Evolutionary conservation across 1,140 invertebrate species (phyloP).

Genomic region (Scaptomyza graminum): DNA sequence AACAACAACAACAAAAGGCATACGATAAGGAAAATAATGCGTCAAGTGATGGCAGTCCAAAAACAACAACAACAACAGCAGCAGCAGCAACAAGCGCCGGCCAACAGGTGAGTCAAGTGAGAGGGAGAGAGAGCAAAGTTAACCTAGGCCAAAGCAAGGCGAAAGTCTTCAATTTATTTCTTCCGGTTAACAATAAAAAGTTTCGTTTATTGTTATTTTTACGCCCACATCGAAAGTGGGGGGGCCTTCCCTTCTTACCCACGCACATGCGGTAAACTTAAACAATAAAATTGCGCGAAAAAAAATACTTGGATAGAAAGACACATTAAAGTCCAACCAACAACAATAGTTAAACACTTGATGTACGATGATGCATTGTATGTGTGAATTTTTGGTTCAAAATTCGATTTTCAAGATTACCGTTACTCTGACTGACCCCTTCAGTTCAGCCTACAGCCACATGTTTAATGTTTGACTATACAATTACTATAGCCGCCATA

Average conservation of each 20-base stretch:
- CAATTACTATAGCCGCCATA: neutral
- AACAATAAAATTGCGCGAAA: conserved; percentile 13
- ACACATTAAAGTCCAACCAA: conserved; percentile 9
- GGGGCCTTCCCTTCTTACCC: neutral
- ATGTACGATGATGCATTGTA: neutral
- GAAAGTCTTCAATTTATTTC: conserved; percentile 16
- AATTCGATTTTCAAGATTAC: conserved; percentile 11
- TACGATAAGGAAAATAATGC: conserved; percentile 57
- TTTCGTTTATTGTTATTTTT: neutral
- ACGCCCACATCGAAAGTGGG: neutral
- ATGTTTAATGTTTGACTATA: conserved; percentile 1
- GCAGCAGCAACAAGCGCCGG: conserved; percentile 13
- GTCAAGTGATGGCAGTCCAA: conserved; percentile 48
- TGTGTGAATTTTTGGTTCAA: neutral
- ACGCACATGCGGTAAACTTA: conserved; percentile 6
- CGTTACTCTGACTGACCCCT: conserved; percentile 1
- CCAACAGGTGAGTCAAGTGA: conserved; percentile 51
- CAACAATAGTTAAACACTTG: neutral
- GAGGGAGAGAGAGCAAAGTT: conserved; percentile 6
- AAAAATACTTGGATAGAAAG: conserved; percentile 22
- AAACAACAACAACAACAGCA: conserved; percentile 17
- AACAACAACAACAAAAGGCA: conserved; percentile 26
- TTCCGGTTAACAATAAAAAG: neutral
- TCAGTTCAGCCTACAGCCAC: neutral
- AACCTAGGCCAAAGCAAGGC: conserved; percentile 60